Percentiles rank a stretch among this genome's conserved stretches.
phyloP scores from a whole-genome alignment of 2,113 vertebrate species.

The Bufo bufo region DNA sequence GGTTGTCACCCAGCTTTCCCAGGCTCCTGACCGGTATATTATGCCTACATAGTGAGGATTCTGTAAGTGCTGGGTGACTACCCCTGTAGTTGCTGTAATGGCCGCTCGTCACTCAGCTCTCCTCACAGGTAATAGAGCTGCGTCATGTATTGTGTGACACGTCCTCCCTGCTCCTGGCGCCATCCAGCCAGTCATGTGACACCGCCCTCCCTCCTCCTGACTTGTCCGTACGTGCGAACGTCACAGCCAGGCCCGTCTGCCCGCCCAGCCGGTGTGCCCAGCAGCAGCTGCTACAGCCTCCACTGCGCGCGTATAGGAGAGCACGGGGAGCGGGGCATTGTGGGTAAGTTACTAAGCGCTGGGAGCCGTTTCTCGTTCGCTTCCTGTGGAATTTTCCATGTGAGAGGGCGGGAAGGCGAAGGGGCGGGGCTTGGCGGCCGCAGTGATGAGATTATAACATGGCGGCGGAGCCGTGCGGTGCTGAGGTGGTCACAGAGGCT shows the following conservation, averaged over 20 bases:
- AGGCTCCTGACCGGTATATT: too few species aligned
- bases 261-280: background rate
- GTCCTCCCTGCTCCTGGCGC: background rate
- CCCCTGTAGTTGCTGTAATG: too few species aligned
- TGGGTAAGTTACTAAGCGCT: slow-evolving; percentile 33
- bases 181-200: slow-evolving; percentile 44
- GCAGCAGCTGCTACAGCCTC: slow-evolving; percentile 21
- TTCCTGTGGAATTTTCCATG: slow-evolving; percentile 46
- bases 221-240: slow-evolving; percentile 18
- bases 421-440: slow-evolving; percentile 8
- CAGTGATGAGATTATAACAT: background rate
- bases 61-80: too few species aligned
- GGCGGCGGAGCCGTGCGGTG: background rate
- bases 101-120: too few species aligned
- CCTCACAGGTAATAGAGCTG: too few species aligned
- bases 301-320: background rate
- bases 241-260: background rate
- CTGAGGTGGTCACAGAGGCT: too few species aligned
- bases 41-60: too few species aligned
- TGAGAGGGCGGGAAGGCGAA: background rate
- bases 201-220: background rate
- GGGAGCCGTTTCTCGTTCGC: slow-evolving; percentile 46
- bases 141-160: background rate
- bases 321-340: slow-evolving; percentile 51
- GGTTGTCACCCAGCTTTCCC: too few species aligned